Conservation (phyloP, 2,113 vertebrate genomes). For the Ptychochromis oligacanthus region DNA sequence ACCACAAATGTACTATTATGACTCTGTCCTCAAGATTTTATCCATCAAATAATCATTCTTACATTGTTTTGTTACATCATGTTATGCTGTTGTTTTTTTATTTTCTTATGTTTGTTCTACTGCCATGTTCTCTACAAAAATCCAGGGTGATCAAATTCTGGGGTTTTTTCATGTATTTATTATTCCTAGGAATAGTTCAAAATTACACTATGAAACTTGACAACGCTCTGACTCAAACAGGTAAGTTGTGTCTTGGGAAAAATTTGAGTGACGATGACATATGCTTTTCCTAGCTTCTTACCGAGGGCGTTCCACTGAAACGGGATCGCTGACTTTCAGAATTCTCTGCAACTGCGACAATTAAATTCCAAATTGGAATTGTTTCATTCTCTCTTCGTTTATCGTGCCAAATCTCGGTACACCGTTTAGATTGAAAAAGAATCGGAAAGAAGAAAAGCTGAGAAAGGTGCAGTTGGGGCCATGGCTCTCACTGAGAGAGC, state of each 20-base stretch:
- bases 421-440: slow-evolving; percentile 78
- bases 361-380: slow-evolving; percentile 99
- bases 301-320: slow-evolving; percentile 86
- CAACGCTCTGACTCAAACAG: slow-evolving; percentile 90
- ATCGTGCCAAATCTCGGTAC: slow-evolving; percentile 97
- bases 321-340: slow-evolving; percentile 92
- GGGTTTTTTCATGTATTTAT: slow-evolving; percentile 98
- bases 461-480: slow-evolving; percentile 46
- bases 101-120: slow-evolving; percentile 86
- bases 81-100: slow-evolving; percentile 70
- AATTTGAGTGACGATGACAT: slow-evolving; percentile 37
- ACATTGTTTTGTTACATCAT: slow-evolving; percentile 80
- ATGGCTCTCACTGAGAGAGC: slow-evolving; percentile 72
- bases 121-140: slow-evolving; percentile 92
- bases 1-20: slow-evolving; percentile 80
- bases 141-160: slow-evolving; percentile 98
- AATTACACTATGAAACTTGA: slow-evolving; percentile 98
- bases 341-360: slow-evolving; percentile 94
- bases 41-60: slow-evolving; percentile 80
- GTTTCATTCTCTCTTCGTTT: slow-evolving; percentile 94
- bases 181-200: slow-evolving; percentile 99
- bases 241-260: slow-evolving; percentile 86
- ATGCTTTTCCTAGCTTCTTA: slow-evolving; percentile 85
- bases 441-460: slow-evolving; percentile 63
- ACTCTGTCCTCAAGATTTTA: slow-evolving; percentile 81